Evolutionary conservation across 2,797 vertebrate species (phyloP).

Genomic region (Coracias cyanogaster): DNA sequence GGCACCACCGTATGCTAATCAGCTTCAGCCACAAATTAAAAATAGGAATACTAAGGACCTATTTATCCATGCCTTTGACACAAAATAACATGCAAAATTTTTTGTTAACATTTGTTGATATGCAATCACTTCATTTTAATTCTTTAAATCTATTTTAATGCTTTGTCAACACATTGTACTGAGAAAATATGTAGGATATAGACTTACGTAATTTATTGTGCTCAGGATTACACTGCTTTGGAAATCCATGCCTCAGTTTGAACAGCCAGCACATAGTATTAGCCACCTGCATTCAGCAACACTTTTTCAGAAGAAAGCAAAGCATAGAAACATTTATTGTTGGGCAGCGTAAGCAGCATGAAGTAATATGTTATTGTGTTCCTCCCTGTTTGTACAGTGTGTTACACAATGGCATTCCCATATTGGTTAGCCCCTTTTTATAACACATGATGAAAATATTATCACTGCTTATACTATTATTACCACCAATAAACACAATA

Average conservation of each 20-base stretch:
- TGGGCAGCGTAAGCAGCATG: not conserved
- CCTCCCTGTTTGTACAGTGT: not conserved
- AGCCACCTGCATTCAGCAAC: not conserved
- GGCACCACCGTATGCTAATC: not conserved
- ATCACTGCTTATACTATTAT: not conserved
- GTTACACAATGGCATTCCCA: not conserved
- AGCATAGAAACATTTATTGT: not conserved
- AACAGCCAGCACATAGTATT: not conserved
- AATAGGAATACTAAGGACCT: not conserved
- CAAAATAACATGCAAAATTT: not conserved
- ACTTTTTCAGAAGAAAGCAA: not conserved
- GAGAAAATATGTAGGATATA: not conserved
- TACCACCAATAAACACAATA: not conserved
- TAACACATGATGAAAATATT: not conserved
- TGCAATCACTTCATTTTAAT: not conserved
- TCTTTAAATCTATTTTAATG: not conserved
- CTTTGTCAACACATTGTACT: not conserved
- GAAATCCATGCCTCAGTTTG: not conserved
- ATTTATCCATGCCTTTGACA: not conserved
- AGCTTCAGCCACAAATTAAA: not conserved
- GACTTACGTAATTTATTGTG: not conserved
- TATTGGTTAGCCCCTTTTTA: not conserved
- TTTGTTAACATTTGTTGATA: too few species aligned
- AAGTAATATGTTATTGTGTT: not conserved
- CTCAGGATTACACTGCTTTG: not conserved